Percentiles rank a stretch among this genome's conserved stretches.
These are phyloP conservation scores for Tor tambroides DNA, from an alignment of 2,113 vertebrate species.

Conservation along the genomic window DNA sequence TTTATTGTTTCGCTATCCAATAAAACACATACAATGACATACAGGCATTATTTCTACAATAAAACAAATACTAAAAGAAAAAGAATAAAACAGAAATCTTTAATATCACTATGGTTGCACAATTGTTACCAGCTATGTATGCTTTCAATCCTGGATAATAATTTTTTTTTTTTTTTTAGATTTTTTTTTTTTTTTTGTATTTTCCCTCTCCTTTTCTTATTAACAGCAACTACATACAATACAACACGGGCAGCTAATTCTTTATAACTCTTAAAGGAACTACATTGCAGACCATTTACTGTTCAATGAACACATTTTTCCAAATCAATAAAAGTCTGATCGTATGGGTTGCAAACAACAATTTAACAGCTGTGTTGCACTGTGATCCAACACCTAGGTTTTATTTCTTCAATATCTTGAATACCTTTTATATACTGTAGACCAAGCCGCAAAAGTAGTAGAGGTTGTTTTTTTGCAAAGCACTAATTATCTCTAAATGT, in stretches of 20 bases:
- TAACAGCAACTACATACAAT: background rate
- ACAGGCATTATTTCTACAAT: background rate
- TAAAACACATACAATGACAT: background rate
- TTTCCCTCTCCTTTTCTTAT: background rate
- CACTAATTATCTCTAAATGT: background rate
- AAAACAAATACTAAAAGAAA: background rate
- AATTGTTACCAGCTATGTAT: background rate
- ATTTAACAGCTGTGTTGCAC: conserved; percentile 3
- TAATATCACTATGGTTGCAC: background rate
- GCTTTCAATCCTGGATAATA: background rate
- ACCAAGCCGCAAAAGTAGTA: background rate
- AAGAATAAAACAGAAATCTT: too few relatives aligned
- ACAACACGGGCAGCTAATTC: background rate
- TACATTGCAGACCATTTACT: background rate
- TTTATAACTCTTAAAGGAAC: background rate
- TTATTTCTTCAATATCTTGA: background rate
- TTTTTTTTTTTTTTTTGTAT: background rate
- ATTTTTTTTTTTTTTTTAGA: background rate
- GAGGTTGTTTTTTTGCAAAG: background rate
- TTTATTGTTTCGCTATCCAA: background rate
- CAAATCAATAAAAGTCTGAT: background rate
- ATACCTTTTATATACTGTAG: background rate
- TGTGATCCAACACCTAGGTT: background rate
- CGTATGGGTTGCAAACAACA: background rate
- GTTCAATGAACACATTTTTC: background rate